Evolutionary conservation across 2,888 invertebrate genomes (phyloP), one percentile per base, ranked within the genome.

Genomic region (Allygus modestus): DNA sequence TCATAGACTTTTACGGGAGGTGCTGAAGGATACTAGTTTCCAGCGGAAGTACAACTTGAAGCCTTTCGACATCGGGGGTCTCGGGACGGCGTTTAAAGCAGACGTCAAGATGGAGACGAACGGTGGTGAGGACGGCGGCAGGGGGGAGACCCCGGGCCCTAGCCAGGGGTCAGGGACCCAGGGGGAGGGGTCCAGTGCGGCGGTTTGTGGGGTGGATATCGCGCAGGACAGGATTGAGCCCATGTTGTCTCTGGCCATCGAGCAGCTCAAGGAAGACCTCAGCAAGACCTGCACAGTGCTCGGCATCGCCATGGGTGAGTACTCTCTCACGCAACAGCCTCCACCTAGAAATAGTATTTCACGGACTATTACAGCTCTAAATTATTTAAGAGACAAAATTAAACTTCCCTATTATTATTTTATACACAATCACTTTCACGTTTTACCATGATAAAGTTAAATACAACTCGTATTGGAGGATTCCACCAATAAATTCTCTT

Each of bases 251-350:
- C 92, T 97, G 91, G 97, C 97, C 37, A 95, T 97, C 88, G 96
- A 97, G 89, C 96, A 97, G 90, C 94, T 96, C 87, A 95, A 95
- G 88, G 94, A 96, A 89, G 97, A 97, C 90, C 96, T 97, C 81
- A 95, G 96, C 90, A 95, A 93, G 89, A 96, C 97, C 12, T 97
- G 97, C 91, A 94, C 94, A 82, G 94, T 95, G 88, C 93, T 97
- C 89, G 96, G 96, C 91, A 97, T 97, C 91, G 96, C 97, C 90
- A 95, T 96, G 91, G 97, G 97, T 97, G 91, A 94, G 94, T 92
- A 86, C 87, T 61, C 41, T 46, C 79, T 51, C 31, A 46, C n/a
- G n/a, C n/a, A n/a, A n/a, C n/a, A n/a, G 82, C 65, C n/a, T n/a
- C n/a, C n/a, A n/a, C n/a, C n/a, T n/a, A 73, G n/a, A n/a, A n/a